Conservation (phyloP, 2,888 invertebrate species). For the Pegoplata infirma region DNA sequence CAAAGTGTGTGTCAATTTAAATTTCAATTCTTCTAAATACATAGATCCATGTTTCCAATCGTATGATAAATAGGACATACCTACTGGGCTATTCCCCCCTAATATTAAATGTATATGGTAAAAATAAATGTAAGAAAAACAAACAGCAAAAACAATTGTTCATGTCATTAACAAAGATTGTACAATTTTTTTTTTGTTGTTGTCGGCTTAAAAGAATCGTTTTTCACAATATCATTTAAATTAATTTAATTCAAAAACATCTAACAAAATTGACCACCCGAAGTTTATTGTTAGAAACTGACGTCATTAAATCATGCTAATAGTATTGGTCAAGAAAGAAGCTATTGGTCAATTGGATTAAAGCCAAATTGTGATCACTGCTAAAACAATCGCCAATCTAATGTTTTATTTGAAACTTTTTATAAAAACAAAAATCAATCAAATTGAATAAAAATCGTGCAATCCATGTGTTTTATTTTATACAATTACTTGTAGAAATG, state of each 20-base stretch:
- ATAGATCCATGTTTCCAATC: no score
- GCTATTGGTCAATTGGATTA: slow-evolving; percentile 32
- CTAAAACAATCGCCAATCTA: not conserved
- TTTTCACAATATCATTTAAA: no score
- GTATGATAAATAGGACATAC: no score
- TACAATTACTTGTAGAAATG: not conserved
- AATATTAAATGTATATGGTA: no score
- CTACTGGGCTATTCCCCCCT: no score
- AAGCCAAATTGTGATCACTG: slow-evolving; percentile 38
- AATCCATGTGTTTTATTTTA: not conserved
- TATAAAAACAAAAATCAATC: no score
- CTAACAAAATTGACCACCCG: not conserved
- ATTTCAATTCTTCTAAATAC: no score
- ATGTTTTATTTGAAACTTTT: not conserved
- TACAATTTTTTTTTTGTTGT: no score
- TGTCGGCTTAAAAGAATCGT: no score
- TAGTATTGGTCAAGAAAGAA: not conserved
- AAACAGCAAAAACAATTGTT: no score
- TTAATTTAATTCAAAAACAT: not conserved
- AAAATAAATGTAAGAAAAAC: no score
- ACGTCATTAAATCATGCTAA: slow-evolving; percentile 3
- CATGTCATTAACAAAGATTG: not conserved
- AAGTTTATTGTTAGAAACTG: not conserved
- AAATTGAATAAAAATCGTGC: not conserved
- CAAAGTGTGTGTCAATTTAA: no score